Conservation (phyloP, 2,797 vertebrate species). For the Sylvilagus floridanus region DNA sequence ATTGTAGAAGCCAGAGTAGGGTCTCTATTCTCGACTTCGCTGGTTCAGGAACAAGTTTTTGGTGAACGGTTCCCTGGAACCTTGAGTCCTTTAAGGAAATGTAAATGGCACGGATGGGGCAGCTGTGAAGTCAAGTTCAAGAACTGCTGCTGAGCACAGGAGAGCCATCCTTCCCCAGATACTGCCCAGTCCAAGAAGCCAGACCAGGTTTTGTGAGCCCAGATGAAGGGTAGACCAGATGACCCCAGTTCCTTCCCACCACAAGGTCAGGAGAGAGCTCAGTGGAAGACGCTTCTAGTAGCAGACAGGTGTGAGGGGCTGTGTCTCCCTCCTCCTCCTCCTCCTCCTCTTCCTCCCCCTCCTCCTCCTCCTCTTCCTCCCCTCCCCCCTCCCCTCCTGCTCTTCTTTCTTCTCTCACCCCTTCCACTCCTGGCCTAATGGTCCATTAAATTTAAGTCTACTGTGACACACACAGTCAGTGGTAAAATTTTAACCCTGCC, state of each 20-base stretch:
- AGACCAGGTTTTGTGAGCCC: neutral
- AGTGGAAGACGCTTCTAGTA: neutral
- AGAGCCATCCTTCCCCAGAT: accelerated
- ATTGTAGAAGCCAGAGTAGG: neutral
- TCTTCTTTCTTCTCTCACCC: accelerated
- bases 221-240: accelerated
- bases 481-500: neutral
- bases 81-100: neutral
- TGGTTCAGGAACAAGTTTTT: neutral
- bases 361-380: accelerated
- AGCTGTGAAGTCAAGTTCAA: neutral
- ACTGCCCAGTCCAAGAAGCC: no score
- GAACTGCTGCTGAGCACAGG: no score
- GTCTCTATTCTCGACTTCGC: neutral
- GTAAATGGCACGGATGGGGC: accelerated
- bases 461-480: neutral
- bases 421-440: accelerated
- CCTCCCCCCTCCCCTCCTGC: neutral
- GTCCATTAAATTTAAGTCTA: neutral
- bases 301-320: accelerated
- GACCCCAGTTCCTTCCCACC: no score
- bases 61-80: neutral
- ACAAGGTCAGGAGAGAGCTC: accelerated
- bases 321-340: accelerated
- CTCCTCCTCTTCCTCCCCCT: neutral